Base-by-base conservation (phyloP, 2,888 invertebrate genomes). In the Cheilosia urbana region DNA sequence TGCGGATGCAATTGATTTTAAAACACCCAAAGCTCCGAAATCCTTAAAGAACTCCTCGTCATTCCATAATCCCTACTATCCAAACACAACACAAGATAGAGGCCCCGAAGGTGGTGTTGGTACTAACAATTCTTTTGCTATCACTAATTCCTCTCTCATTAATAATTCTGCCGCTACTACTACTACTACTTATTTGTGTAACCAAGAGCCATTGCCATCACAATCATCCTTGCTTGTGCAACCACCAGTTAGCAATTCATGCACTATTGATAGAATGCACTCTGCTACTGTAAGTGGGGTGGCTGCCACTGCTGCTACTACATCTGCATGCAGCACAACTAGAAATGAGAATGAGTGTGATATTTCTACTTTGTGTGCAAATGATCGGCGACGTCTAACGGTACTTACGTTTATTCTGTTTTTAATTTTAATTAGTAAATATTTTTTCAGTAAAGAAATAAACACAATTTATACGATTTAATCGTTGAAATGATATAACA, bases 341-440 rank as follows among this genome's bases (percentile, higher is more conserved):
- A 77, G 77, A 75, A 73, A 73, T 73, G 82, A 75, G 40, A 93
- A 92, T 75, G 88, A 87, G 87, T 87, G 87, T 88, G 84, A 87
- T 88, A 88, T 88, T 88, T 87, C 85, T 75, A 87, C 88, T 82
- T 79, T 89, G 87, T 88, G 88, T 71, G 88, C 85, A 78, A 87
- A 79, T 87, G 88, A 79, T 88, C 88, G 76, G 84, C 88, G 89
- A 87, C 87, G 87, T 87, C 93, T 93, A 91, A 93, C 93, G 94
- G 94, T 94, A 94, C 93, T 93, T 93, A 93, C 79, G 55, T 55
- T 80, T 47, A 53, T 42, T 73, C 45, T 40, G 69, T 72, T 55
- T 84, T 76, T 49, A 45, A 77, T 55, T 40, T 63, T 34, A 42
- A 58, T 68, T 63, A 21, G 78, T 53, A 69, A 73, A 78, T 42